phyloP scores from a whole-genome alignment of 1,140 invertebrate genomes.

The Pollicipes pollicipes region DNA sequence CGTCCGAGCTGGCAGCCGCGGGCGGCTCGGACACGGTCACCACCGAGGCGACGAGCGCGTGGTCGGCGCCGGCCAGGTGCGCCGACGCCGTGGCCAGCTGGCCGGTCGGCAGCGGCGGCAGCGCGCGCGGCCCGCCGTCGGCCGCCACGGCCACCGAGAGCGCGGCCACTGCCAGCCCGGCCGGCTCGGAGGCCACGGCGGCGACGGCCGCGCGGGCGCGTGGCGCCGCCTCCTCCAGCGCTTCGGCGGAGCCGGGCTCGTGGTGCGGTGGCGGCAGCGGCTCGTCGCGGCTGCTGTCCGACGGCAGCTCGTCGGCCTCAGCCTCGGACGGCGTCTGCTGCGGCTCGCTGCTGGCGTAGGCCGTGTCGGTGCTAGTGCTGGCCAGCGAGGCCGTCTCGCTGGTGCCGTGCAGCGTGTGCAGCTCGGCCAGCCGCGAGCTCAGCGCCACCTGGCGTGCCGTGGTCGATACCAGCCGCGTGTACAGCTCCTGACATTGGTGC shows the following conservation, averaged over 20 bases:
- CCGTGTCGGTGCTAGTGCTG: constrained; percentile 11
- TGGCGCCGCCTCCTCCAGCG: too few relatives aligned
- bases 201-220: constrained; percentile 12
- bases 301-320: constrained; percentile 14
- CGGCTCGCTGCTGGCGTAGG: constrained; percentile 10
- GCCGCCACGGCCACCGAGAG: too few relatives aligned
- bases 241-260: too few relatives aligned
- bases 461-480: constrained; percentile 39
- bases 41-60: too few relatives aligned
- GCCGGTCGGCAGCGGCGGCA: too few relatives aligned
- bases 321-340: constrained; percentile 13
- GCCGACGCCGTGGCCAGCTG: too few relatives aligned
- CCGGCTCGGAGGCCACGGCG: constrained; percentile 6
- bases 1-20: too few relatives aligned
- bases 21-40: too few relatives aligned
- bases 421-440: constrained; percentile 31
- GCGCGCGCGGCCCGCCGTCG: too few relatives aligned
- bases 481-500: constrained; percentile 43
- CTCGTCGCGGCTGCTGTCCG: constrained; percentile 16
- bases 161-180: too few relatives aligned
- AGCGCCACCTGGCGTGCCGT: constrained; percentile 39
- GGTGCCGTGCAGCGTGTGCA: constrained; percentile 31
- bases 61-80: too few relatives aligned
- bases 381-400: constrained; percentile 17
- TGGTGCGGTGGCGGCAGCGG: constrained; percentile 16